These are phyloP conservation scores for Meleagris gallopavo DNA, from an alignment of 2,113 vertebrate species.

Conservation along the genomic window DNA sequence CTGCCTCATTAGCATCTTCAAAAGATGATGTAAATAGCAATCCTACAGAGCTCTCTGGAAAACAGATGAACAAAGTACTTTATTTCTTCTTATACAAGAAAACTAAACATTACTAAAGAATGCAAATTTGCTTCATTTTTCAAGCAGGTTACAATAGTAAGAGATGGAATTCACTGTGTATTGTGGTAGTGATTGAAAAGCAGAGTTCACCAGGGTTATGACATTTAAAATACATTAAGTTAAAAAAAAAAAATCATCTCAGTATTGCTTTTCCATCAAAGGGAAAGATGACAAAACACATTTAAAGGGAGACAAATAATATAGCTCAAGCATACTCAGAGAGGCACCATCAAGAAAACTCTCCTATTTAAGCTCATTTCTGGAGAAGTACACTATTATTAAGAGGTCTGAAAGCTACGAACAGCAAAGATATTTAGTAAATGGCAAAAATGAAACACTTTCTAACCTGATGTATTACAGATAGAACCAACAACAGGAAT, in stretches of 20 bases:
- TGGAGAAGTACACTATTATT: not conserved
- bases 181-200: not conserved
- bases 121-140: not conserved
- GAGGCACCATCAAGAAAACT: not conserved
- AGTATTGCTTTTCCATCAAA: not conserved
- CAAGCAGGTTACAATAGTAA: not conserved
- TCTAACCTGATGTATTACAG: not conserved
- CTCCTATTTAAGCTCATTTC: not conserved
- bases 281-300: not conserved
- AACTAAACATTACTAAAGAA: not conserved
- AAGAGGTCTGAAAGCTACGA: not conserved
- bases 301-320: not conserved
- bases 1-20: conserved; percentile 77
- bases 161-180: not conserved
- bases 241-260: not conserved
- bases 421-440: not conserved
- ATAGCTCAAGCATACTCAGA: not conserved
- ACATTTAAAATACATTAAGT: not conserved
- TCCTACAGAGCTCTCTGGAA: conserved; percentile 82
- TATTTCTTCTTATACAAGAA: conserved; percentile 3
- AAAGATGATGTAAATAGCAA: conserved; percentile 86
- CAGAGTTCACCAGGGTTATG: not conserved
- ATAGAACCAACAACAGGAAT: not conserved
- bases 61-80: not conserved
- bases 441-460: not conserved